A percentile compares a stretch with the other conserved stretches of the same genome.
Conservation (phyloP, 2,888 invertebrate species). For the Phyto melanocephala region DNA sequence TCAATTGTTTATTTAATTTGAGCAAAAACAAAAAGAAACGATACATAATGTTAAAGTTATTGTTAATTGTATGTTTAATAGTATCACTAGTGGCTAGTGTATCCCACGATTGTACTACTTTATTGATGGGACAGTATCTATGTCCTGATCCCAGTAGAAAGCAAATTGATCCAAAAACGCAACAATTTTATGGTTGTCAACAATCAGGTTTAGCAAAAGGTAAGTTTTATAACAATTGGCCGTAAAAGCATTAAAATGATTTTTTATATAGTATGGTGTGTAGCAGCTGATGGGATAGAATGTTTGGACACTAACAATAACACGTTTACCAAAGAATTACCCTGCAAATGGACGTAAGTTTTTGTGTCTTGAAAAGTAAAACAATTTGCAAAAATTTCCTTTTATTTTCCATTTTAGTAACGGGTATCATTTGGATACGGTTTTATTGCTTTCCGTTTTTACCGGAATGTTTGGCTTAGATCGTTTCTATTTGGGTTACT, state of each 20-base stretch:
- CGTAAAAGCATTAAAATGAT: background rate
- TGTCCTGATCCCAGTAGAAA: conserved; percentile 88
- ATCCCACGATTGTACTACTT: conserved; percentile 83
- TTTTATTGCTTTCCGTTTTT: conserved; percentile 95
- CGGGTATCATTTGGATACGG: conserved; percentile 95
- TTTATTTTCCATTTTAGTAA: conserved; percentile 84
- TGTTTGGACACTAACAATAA: conserved; percentile 89
- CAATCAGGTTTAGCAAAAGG: conserved; percentile 89
- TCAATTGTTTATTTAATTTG: no score
- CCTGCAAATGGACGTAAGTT: conserved; percentile 97
- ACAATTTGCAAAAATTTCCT: background rate
- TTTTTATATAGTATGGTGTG: conserved; percentile 84
- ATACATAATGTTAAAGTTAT: conserved; percentile 47
- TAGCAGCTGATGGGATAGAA: conserved; percentile 89
- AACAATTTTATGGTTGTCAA: conserved; percentile 90
- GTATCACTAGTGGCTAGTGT: conserved; percentile 54
- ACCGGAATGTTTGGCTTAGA: conserved; percentile 99
- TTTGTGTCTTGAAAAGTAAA: background rate
- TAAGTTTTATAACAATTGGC: conserved; percentile 71
- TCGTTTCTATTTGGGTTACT: conserved; percentile 98
- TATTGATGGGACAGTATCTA: conserved; percentile 89
- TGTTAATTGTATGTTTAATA: conserved; percentile 32
- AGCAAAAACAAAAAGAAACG: background rate
- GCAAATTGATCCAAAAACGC: conserved; percentile 92
- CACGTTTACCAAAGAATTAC: conserved; percentile 89